Base-by-base conservation (phyloP, 2,888 invertebrate species). In the Tanypteryx hageni region DNA sequence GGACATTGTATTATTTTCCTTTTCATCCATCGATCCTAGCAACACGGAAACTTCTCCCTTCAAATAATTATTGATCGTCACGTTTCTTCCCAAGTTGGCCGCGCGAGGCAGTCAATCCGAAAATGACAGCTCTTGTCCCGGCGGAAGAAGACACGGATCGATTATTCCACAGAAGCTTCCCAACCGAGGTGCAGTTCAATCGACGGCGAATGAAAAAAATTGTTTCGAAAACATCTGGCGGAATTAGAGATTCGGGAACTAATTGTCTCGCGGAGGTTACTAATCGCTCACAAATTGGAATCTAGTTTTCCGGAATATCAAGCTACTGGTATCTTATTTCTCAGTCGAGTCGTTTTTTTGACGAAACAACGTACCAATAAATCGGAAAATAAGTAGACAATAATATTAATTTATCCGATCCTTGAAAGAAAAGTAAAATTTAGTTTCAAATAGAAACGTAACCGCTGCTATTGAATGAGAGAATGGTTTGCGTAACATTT, bases 1-100 rank as follows among this genome's bases (percentile, higher is more conserved):
- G 83, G 57, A 83, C 44, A 83, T 83, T 44, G 44, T 57, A 83
- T 83, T 83, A 83, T 83, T 83, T 56, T 83, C 56, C 7, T 83
- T 83, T 83, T 57, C 83, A 56, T 57, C 56, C 83, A 83, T 83
- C 83, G 83, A 83, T 83, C 83, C 83, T 83, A 44, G 83, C 83
- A 83, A 57, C 57, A 83, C 57, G 83, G 57, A 83, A 83, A 57
- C 83, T 83, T n/a, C 57, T 56, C 83, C 83, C 44, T 83, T 83
- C 83, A 83, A 83, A 83, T 83, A 16, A 83, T 83, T 83, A 83
- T 83, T 83, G 83, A 83, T 83, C 83, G 83, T 57, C 57, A 18
- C 56, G 83, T 83, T 83, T 44, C n/a, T 83, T 56, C 83, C 44
- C 83, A 83, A 57, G 57, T 83, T 44, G 83, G n/a, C 83, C n/a